Percentiles rank a stretch among this genome's conserved stretches.
Evolutionary conservation across 1,140 invertebrate genomes (phyloP).

Genomic region (Drosophila equinoxialis): DNA sequence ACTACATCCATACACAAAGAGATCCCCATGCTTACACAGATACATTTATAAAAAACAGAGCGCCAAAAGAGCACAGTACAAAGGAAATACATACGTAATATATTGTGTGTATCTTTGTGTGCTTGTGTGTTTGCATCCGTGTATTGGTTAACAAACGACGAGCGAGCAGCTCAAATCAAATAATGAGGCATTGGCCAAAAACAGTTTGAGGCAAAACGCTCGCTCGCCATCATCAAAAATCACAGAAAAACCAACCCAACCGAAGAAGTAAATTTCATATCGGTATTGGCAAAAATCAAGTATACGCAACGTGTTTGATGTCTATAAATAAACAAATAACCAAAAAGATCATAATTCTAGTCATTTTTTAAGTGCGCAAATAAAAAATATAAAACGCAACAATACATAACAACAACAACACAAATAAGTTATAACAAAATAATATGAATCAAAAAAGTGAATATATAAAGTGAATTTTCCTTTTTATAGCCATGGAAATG

Average conservation of each 20-base stretch:
- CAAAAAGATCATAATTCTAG: conserved; percentile 40
- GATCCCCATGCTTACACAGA: not conserved
- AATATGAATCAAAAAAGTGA: conserved; percentile 44
- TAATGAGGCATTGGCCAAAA: conserved; percentile 70
- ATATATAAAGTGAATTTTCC: conserved; percentile 62
- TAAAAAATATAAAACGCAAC: conserved; percentile 14
- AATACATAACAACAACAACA: not conserved
- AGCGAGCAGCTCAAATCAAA: conserved; percentile 68
- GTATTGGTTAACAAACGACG: conserved; percentile 26
- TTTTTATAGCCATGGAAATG: conserved; percentile 49
- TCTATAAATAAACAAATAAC: conserved; percentile 56
- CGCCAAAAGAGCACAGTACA: not conserved
- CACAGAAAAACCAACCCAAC: conserved; percentile 22
- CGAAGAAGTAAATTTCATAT: conserved; percentile 39
- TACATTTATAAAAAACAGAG: conserved; percentile 46
- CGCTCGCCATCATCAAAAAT: conserved; percentile 69
- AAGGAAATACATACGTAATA: conserved; percentile 21
- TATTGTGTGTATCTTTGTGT: not conserved
- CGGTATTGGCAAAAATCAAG: conserved; percentile 57
- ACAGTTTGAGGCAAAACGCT: conserved; percentile 79
- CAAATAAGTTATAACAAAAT: conserved; percentile 25
- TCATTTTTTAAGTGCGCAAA: conserved; percentile 69
- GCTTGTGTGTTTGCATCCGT: not conserved
- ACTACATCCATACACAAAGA: not conserved
- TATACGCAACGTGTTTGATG: conserved; percentile 65